Conservation (phyloP, 2,113 vertebrate genomes). For the Cervus canadensis region DNA sequence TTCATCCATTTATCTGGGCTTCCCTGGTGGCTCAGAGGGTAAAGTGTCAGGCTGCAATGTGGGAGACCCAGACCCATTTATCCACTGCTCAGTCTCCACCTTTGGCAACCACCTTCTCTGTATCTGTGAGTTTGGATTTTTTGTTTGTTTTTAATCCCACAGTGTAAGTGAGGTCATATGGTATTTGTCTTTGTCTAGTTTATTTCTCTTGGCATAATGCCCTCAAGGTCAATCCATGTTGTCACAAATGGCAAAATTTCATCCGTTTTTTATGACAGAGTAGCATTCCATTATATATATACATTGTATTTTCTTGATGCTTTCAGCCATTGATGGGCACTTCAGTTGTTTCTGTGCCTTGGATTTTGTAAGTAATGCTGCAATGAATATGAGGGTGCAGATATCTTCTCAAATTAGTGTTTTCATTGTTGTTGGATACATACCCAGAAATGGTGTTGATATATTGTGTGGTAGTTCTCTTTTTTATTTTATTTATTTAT, state of each 20-base stretch:
- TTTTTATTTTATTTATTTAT: neutral
- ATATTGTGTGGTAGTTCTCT: fast-evolving
- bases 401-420: neutral
- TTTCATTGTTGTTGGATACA: neutral
- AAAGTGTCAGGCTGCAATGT: neutral
- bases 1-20: neutral
- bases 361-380: too few relatives aligned
- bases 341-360: neutral
- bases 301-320: neutral
- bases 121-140: neutral
- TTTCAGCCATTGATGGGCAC: neutral
- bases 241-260: neutral
- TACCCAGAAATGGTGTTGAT: neutral
- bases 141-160: neutral
- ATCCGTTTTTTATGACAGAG: neutral
- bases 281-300: too few relatives aligned
- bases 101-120: neutral
- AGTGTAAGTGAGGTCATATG: neutral
- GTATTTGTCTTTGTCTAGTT: neutral
- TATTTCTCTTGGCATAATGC: neutral
- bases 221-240: neutral
- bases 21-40: neutral
- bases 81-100: neutral
- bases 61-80: neutral
- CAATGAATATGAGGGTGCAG: neutral